Conservation (phyloP, 2,113 vertebrate genomes). For the Pitta sordida region DNA sequence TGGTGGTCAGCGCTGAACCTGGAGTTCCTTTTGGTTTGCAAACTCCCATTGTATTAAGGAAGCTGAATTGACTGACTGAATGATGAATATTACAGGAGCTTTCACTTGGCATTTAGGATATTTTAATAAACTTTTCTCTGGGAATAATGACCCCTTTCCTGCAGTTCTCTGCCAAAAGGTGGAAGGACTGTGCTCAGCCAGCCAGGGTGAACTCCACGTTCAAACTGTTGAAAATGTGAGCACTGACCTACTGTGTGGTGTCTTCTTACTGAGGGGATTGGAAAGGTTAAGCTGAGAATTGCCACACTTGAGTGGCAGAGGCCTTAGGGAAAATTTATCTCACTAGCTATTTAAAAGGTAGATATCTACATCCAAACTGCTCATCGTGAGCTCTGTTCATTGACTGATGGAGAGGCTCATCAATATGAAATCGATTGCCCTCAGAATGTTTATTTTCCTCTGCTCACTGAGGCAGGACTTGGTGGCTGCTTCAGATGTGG, state of each 20-base stretch:
- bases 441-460: neutral
- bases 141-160: neutral
- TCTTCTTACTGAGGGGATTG: neutral
- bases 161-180: neutral
- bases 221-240: neutral
- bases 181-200: neutral
- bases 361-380: neutral
- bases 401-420: neutral
- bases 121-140: neutral
- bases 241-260: neutral
- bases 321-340: neutral
- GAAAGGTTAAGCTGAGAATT: neutral
- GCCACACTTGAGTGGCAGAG: neutral
- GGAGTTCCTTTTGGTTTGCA: neutral
- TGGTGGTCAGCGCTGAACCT: neutral
- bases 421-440: neutral
- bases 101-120: neutral
- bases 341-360: neutral
- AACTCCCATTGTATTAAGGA: rapidly evolving
- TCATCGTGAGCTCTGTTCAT: neutral
- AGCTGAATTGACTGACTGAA: neutral
- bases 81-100: neutral
- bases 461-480: neutral
- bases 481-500: neutral
- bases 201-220: neutral